A percentile compares a stretch with the other conserved stretches of the same genome.
Conservation (phyloP, 1,140 invertebrate genomes). For the Meloidogyne exigua region DNA sequence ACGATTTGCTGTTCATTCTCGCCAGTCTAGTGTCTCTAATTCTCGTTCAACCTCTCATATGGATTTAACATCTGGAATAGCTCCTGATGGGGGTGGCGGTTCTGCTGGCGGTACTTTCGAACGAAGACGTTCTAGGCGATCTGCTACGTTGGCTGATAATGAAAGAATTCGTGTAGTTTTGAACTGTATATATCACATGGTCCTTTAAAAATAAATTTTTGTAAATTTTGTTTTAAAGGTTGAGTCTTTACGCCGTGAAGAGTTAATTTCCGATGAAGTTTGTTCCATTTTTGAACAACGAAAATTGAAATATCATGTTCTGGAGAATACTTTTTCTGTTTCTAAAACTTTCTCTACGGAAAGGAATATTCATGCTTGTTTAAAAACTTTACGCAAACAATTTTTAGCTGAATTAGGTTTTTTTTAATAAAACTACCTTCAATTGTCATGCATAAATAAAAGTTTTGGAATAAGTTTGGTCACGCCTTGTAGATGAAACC, state of each 20-base stretch:
- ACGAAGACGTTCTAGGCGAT: conserved; percentile 27
- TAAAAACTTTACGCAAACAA: conserved; percentile 39
- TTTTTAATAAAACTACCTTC: conserved; percentile 4
- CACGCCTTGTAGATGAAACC: too few relatives aligned
- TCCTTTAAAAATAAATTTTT: conserved; percentile 15
- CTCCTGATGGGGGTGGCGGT: not conserved
- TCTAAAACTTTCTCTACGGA: not conserved
- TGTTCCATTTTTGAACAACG: conserved; percentile 19
- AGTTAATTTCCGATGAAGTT: conserved; percentile 29
- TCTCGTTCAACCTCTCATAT: conserved; percentile 52
- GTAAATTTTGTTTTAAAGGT: conserved; percentile 3
- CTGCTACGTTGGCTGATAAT: conserved; percentile 59
- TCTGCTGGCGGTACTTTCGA: conserved; percentile 29
- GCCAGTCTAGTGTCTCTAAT: conserved; percentile 41
- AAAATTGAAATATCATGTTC: not conserved
- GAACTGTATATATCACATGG: conserved; percentile 57
- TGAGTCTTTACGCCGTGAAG: conserved; percentile 52
- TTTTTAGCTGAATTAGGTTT: conserved; percentile 55
- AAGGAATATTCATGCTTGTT: not conserved
- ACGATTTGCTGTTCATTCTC: conserved; percentile 16
- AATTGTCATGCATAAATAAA: too few relatives aligned
- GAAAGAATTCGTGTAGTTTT: conserved; percentile 54
- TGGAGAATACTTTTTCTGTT: not conserved
- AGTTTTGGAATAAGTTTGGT: too few relatives aligned
- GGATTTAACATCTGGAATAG: conserved; percentile 35